Conservation (phyloP, 2,797 vertebrate genomes). For the Myotis pilosus region DNA sequence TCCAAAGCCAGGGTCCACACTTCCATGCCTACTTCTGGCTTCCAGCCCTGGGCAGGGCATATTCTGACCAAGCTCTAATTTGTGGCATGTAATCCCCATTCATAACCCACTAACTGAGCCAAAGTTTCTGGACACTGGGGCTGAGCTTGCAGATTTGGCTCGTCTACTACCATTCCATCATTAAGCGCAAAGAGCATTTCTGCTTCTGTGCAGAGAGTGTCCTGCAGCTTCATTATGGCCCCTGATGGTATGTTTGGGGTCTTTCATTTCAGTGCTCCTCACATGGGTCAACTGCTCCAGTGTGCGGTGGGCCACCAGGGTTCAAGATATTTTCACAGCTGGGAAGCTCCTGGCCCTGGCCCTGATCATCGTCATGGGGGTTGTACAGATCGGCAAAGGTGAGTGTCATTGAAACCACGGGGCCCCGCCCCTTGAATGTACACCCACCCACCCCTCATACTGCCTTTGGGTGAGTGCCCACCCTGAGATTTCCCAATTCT, state of each 20-base stretch:
- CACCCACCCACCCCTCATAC: background rate
- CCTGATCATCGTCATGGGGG: conserved; percentile 94
- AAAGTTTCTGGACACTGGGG: conserved; percentile 27
- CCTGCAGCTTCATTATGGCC: background rate
- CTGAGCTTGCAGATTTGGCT: conserved; percentile 6
- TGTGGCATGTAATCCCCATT: conserved; percentile 11
- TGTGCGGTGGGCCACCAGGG: conserved; percentile 94
- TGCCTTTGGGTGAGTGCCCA: background rate
- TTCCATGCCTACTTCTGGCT: conserved; percentile 25
- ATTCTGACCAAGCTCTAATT: conserved; percentile 51
- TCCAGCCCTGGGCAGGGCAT: background rate
- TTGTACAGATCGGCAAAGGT: conserved; percentile 97
- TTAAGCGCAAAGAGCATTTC: background rate
- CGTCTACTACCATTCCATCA: background rate
- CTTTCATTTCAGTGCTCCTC: conserved; percentile 86
- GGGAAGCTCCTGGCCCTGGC: conserved; percentile 93
- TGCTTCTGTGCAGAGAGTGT: background rate
- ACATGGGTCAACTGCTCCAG: conserved; percentile 96
- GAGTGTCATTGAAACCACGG: background rate
- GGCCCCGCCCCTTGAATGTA: background rate
- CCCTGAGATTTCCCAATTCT: background rate
- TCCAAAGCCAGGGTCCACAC: background rate
- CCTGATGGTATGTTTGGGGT: background rate
- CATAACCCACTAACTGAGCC: conserved; percentile 27
- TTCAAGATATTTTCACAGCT: conserved; percentile 95